phyloP scores from a whole-genome alignment of 2,113 vertebrate genomes.

The Formicarius rufipectus region DNA sequence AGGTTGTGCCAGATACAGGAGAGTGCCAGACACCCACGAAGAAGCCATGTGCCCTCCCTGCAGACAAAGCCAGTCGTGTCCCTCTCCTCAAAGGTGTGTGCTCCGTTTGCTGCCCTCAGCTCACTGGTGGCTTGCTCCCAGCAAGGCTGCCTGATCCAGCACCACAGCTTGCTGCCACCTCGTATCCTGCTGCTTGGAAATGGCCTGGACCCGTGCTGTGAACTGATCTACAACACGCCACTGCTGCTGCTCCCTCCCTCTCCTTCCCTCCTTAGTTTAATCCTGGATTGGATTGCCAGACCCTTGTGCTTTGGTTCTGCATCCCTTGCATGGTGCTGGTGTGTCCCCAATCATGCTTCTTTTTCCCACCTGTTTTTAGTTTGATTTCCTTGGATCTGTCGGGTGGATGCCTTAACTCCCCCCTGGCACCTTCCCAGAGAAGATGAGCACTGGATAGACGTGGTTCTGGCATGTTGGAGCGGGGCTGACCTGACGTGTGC shows the following conservation, averaged over 20 bases:
- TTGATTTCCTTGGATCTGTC: background rate
- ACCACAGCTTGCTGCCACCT: conserved; percentile 36
- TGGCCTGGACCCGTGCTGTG: conserved; percentile 5
- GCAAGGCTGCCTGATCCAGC: conserved; percentile 16
- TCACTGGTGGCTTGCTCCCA: background rate
- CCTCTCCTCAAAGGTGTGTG: conserved; percentile 80
- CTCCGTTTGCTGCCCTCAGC: background rate
- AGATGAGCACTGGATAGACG: accelerated
- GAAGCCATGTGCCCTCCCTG: background rate
- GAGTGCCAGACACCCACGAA: background rate
- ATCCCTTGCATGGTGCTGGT: conserved; percentile 65
- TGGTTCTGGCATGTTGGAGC: background rate
- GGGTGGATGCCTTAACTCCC: background rate
- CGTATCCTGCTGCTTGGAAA: conserved; percentile 36
- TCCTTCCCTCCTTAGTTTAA: background rate
- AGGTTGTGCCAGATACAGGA: background rate
- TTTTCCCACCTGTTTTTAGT: background rate
- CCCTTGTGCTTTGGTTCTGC: background rate
- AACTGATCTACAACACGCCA: background rate
- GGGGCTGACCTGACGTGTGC: background rate
- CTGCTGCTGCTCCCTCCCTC: background rate
- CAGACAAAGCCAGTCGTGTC: conserved; percentile 66
- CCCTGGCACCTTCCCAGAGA: background rate
- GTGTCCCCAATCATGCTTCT: background rate
- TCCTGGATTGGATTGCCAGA: background rate